Evolutionary conservation across 2,113 vertebrate genomes (phyloP), one percentile per base, ranked within the genome.

Genomic region (Macrotis lagotis): DNA sequence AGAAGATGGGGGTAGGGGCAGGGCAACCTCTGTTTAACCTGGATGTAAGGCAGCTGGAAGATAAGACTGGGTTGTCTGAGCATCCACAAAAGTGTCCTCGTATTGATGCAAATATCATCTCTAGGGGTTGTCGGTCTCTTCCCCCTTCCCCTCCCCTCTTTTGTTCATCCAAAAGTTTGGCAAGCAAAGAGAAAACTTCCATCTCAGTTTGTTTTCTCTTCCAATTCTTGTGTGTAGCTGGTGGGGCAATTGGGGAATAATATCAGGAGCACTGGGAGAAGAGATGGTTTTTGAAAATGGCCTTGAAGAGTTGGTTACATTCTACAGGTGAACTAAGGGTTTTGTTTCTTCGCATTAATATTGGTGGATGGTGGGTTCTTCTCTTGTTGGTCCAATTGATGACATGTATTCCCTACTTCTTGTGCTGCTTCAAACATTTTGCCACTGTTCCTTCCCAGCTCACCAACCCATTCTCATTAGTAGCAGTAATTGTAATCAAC

Each of bases 21-120:
- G 97, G 98, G 91, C 95, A 98, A 98, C 98, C 98, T 98, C 94
- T n/a, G 95, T 95, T 97, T 95, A 95, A 98, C 98, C 97, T 96
- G 97, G 97, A 98, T 97, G 97, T 99, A 99, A 99, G 98, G 98
- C 98, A 99, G 98, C 97, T 98, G 98, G 98, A 98, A 98, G 98
- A 97, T 98, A 96, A 98, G 98, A 98, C 93, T 92, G 0, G 98
- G 96, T 95, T 97, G 97, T 98, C 97, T 96, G 96, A 96, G 97
- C 97, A 97, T 98, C 96, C 95, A 3, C 93, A 50, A 97, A 97
- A 96, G 94, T 37, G 94, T 98, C 97, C 96, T 96, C 92, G 26
- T 53, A 89, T 95, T 44, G 91, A 93, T 66, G 96, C 51, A 31
- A 83, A 48, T 83, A 95, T 95, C 92, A 96, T 94, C 96, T 94